Conservation (phyloP, 1,140 invertebrate genomes). For the Melitaea cinxia region DNA sequence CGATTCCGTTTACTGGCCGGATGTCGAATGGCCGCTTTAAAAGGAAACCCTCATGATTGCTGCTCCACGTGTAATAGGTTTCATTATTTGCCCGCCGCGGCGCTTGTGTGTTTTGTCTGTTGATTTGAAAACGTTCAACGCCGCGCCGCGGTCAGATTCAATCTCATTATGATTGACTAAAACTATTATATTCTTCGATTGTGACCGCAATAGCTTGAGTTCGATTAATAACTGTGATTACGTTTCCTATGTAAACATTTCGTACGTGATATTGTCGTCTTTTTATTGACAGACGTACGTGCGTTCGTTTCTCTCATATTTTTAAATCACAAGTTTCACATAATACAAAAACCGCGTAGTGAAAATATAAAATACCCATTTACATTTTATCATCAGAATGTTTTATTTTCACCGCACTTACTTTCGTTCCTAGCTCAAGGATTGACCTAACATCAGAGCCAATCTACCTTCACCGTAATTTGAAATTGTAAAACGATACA, state of each 20-base stretch:
- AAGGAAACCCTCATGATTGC: conserved; percentile 67
- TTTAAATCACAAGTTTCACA: too few relatives aligned
- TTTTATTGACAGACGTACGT: not conserved
- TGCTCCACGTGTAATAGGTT: conserved; percentile 63
- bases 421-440: conserved; percentile 10
- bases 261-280: not conserved
- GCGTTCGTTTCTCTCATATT: not conserved
- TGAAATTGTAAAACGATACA: conserved; percentile 54
- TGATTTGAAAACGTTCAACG: conserved; percentile 37
- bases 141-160: conserved; percentile 13
- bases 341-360: too few relatives aligned
- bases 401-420: not conserved
- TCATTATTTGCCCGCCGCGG: conserved; percentile 56
- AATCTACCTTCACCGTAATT: conserved; percentile 41
- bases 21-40: conserved; percentile 61
- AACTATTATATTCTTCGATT: conserved; percentile 17
- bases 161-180: conserved; percentile 26
- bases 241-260: conserved; percentile 2
- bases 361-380: too few relatives aligned
- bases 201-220: conserved; percentile 26
- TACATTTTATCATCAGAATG: too few relatives aligned
- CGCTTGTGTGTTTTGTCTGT: conserved; percentile 41
- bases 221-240: conserved; percentile 7
- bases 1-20: conserved; percentile 63
- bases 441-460: conserved; percentile 33